Evolutionary conservation across 2,888 invertebrate genomes (phyloP), one percentile per base, ranked within the genome.

Genomic region (Eupithecia tripunctaria): DNA sequence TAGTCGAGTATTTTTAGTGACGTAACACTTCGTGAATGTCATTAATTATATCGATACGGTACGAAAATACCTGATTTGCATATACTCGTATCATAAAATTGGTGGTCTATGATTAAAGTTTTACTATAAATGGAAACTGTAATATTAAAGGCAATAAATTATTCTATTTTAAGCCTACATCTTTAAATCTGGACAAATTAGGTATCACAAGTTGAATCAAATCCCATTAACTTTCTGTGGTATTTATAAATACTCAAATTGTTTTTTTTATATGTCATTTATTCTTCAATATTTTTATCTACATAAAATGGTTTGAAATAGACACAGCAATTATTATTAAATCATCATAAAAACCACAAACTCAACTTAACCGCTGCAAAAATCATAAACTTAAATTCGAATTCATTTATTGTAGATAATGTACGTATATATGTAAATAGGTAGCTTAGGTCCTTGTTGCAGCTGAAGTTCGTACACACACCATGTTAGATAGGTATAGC

Each of bases 81-180:
- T 76, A 72, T 51, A n/a, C n/a, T n/a, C n/a, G n/a, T n/a, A 75
- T 75, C 68, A 71, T 41, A 62, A 25, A 29, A n/a, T 51, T 68
- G 66, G 63, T 70, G 43, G 60, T 47, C 29, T 47, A 68, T 74
- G 64, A 74, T 71, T 74, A 60, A 73, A 67, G 56, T 60, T 59
- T 68, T 32, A n/a, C 72, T 67, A 63, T 67, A 59, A 41, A 38
- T 59, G 47, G 64, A 59, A 67, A 59, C 60, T 29, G 38, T 65
- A 56, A 25, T 67, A 36, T 32, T 65, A 14, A 51, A 51, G 8
- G 25, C 27, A 41, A 65, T 43, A 47, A 66, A 43, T 25, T 25
- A 43, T 51, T 59, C 2, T 41, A 68, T 43, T 63, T 67, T 14
- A n/a, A 32, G 21, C 32, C 43, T 21, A 32, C 29, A 38, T 25